phyloP scores from a whole-genome alignment of 1,140 invertebrate genomes.

The Protaetia brevitarsis region DNA sequence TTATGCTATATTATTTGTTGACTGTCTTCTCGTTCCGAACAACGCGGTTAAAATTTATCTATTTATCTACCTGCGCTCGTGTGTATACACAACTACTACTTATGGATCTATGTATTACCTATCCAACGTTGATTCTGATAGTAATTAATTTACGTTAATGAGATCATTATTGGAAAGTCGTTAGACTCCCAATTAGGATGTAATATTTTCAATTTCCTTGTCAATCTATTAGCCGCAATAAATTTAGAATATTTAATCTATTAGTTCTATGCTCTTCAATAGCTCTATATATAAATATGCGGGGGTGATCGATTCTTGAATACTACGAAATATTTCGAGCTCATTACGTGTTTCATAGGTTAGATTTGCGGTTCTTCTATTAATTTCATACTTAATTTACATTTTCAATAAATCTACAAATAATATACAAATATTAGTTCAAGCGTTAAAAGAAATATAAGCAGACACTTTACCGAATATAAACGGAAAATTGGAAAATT shows the following conservation, averaged over 20 bases:
- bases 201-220: slow-evolving; percentile 11
- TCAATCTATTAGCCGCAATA: background rate
- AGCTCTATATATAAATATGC: too few relatives aligned
- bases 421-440: too few relatives aligned
- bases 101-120: background rate
- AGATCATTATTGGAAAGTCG: slow-evolving; percentile 5
- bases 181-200: slow-evolving; percentile 1
- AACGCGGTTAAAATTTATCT: background rate
- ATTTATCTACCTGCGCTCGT: background rate
- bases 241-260: background rate
- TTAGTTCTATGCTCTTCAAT: too few relatives aligned
- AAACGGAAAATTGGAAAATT: too few relatives aligned
- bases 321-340: too few relatives aligned
- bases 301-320: too few relatives aligned
- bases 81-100: background rate
- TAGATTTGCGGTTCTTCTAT: too few relatives aligned
- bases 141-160: slow-evolving; percentile 15
- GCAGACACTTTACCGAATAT: too few relatives aligned
- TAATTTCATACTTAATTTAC: too few relatives aligned
- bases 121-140: background rate
- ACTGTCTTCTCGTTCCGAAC: background rate
- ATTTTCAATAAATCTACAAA: too few relatives aligned
- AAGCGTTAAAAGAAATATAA: too few relatives aligned
- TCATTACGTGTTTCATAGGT: too few relatives aligned
- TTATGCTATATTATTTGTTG: slow-evolving; percentile 13